These are phyloP conservation scores for Delia radicum DNA, from an alignment of 1,140 invertebrate species.

Conservation along the genomic window DNA sequence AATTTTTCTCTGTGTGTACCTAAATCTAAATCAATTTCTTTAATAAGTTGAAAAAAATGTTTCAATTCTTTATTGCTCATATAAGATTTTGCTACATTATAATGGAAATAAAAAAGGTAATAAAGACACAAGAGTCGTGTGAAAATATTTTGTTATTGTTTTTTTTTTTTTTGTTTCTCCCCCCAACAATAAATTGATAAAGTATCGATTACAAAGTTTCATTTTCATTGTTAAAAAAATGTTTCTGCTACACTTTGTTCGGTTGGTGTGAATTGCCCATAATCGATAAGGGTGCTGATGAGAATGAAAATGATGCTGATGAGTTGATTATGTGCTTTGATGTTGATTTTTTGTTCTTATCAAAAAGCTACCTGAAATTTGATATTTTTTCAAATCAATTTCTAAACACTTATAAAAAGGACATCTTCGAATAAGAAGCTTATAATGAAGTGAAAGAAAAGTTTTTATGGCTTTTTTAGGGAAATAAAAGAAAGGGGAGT, in stretches of 20 bases:
- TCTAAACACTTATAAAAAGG: not conserved
- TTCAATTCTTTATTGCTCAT: too few relatives aligned
- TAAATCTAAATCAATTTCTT: too few relatives aligned
- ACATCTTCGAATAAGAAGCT: not conserved
- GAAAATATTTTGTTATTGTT: not conserved
- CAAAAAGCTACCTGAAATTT: not conserved
- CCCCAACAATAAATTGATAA: not conserved
- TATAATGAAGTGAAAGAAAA: not conserved
- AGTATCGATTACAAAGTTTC: not conserved
- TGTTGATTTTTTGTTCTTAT: not conserved
- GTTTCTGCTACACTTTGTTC: not conserved
- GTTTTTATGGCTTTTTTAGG: not conserved
- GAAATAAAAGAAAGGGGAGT: not conserved
- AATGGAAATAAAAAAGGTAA: not conserved
- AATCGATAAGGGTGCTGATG: not conserved
- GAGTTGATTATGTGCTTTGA: constrained; percentile 1
- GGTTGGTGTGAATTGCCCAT: not conserved
- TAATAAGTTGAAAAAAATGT: too few relatives aligned
- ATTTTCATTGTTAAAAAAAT: not conserved
- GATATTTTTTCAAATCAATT: not conserved
- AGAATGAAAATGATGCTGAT: not conserved
- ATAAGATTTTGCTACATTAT: not conserved
- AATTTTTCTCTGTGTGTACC: too few relatives aligned
- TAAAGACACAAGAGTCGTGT: not conserved
- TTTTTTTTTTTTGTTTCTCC: too few relatives aligned